Percentiles rank a stretch among this genome's conserved stretches.
Conservation (phyloP, 2,888 invertebrate genomes). For the Horisme vitalbata region DNA sequence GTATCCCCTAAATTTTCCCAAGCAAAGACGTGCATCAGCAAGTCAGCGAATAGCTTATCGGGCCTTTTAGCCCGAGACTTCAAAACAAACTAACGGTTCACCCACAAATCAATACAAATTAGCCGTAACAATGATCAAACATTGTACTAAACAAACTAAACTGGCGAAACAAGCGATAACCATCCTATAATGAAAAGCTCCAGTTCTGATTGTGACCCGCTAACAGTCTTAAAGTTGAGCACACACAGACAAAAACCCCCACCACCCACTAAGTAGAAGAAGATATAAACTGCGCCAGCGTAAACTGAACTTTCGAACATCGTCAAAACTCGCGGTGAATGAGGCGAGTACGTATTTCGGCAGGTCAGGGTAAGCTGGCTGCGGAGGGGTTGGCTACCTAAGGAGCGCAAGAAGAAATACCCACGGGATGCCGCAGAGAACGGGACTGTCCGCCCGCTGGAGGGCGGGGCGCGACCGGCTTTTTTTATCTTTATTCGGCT, state of each 20-base stretch:
- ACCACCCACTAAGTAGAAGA: constrained; percentile 53
- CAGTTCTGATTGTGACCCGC: constrained; percentile 77
- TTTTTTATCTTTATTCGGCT: neutral
- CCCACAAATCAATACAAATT: constrained; percentile 42
- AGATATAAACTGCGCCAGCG: constrained; percentile 54
- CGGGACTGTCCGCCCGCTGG: constrained; percentile 43
- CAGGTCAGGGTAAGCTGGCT: constrained; percentile 58
- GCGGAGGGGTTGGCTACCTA: constrained; percentile 49
- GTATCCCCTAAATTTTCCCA: neutral
- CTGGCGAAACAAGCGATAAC: constrained; percentile 71
- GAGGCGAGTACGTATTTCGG: constrained; percentile 46
- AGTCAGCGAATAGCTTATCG: too few relatives aligned
- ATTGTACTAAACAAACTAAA: constrained; percentile 59
- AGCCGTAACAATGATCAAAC: constrained; percentile 38
- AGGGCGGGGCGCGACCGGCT: constrained; percentile 36
- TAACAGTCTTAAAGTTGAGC: constrained; percentile 68
- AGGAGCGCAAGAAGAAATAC: constrained; percentile 78
- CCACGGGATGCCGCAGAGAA: constrained; percentile 36
- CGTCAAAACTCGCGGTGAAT: constrained; percentile 29
- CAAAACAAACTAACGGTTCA: constrained; percentile 31
- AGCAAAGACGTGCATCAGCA: too few relatives aligned
- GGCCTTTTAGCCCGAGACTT: constrained; percentile 14
- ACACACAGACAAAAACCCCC: constrained; percentile 59
- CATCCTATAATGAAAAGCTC: constrained; percentile 78
- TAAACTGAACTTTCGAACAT: constrained; percentile 33